These are phyloP conservation scores for Chamaea fasciata DNA, from an alignment of 2,113 vertebrate genomes.

Conservation along the genomic window DNA sequence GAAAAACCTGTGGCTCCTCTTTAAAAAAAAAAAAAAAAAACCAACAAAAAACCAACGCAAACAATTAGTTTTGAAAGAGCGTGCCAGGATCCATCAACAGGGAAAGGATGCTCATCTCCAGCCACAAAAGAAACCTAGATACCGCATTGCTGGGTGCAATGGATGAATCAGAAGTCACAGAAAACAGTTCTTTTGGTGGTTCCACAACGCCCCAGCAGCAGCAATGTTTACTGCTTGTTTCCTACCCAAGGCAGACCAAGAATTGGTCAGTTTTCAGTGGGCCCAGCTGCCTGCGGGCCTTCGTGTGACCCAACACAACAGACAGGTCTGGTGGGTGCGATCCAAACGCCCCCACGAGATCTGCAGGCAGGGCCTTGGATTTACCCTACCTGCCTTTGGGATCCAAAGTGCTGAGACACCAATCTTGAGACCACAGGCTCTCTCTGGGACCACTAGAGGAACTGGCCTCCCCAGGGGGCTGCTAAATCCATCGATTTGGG, in stretches of 20 bases:
- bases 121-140: neutral
- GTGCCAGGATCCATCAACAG: neutral
- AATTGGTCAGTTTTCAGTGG: neutral
- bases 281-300: neutral
- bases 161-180: neutral
- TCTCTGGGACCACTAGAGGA: neutral
- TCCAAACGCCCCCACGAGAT: neutral
- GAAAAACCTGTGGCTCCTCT: neutral
- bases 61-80: neutral
- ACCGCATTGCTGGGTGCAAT: neutral
- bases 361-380: neutral
- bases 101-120: neutral
- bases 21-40: neutral
- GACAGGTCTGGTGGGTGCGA: neutral
- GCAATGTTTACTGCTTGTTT: neutral
- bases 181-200: neutral
- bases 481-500: neutral
- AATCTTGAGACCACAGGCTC: neutral
- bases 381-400: neutral
- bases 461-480: neutral
- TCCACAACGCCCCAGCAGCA: neutral
- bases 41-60: neutral
- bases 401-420: neutral
- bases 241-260: neutral
- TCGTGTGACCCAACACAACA: neutral